These are phyloP conservation scores for Anodontia alba DNA, from an alignment of 2,888 invertebrate genomes.

Conservation along the genomic window DNA sequence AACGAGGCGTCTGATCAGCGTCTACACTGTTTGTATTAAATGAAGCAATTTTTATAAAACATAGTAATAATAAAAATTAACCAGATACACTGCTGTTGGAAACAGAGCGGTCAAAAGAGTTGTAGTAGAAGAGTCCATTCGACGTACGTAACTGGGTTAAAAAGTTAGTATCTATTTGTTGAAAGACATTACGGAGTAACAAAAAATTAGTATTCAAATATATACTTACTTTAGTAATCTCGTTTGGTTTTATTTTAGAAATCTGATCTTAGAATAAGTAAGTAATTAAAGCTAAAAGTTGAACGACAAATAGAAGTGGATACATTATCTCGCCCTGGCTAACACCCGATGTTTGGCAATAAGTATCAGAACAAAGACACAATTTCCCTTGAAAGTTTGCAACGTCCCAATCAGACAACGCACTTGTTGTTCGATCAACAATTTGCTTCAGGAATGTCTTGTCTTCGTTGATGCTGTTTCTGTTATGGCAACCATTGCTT, in stretches of 20 bases:
- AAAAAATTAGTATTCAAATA: no score
- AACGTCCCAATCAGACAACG: not conserved
- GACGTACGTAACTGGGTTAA: no score
- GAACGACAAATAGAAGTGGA: not conserved
- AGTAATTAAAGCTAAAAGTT: not conserved
- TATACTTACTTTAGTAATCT: no score
- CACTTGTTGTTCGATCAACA: not conserved
- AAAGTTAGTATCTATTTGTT: no score
- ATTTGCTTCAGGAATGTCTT: constrained; percentile 29
- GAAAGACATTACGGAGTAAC: no score
- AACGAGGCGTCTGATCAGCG: not conserved
- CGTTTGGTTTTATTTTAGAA: no score
- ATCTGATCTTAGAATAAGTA: no score
- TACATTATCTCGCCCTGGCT: not conserved
- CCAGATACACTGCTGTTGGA: no score
- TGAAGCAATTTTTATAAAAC: not conserved
- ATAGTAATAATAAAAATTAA: no score
- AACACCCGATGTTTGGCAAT: constrained; percentile 14
- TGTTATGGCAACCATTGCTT: constrained; percentile 25
- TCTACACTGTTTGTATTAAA: not conserved
- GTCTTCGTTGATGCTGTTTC: constrained; percentile 33
- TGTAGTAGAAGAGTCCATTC: no score
- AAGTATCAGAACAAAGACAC: constrained; percentile 31
- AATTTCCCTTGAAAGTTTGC: constrained; percentile 26
- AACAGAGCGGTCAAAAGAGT: no score